A percentile compares a stretch with the other conserved stretches of the same genome.
These are phyloP conservation scores for Cheilosia grossa DNA, from an alignment of 2,888 invertebrate species.

Conservation along the genomic window DNA sequence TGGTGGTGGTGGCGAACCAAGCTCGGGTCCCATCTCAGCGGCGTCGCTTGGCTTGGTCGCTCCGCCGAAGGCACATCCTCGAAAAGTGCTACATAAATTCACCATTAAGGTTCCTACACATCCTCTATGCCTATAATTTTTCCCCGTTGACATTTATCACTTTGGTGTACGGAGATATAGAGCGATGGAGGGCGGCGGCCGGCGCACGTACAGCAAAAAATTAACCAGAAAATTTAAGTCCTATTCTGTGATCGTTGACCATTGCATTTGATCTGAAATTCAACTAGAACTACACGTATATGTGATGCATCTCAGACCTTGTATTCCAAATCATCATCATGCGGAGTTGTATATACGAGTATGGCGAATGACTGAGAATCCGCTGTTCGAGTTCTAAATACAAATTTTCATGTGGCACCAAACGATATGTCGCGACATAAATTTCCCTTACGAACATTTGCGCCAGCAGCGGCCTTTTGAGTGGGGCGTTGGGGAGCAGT, in stretches of 20 bases:
- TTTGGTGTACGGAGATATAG: conserved; percentile 5
- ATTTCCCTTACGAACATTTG: conserved; percentile 53
- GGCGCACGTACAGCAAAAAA: background rate
- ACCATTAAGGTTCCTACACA: conserved; percentile 75
- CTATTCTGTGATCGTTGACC: conserved; percentile 49
- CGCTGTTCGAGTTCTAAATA: conserved; percentile 49
- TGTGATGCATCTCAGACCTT: conserved; percentile 52
- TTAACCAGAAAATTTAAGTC: conserved; percentile 62
- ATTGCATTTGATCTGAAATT: conserved; percentile 64
- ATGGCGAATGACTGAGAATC: conserved; percentile 22
- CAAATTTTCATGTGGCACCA: conserved; percentile 73
- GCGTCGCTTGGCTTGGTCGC: conserved; percentile 13
- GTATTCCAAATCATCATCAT: conserved; percentile 52
- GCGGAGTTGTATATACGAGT: background rate
- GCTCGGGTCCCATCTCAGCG: conserved; percentile 24
- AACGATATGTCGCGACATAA: conserved; percentile 66
- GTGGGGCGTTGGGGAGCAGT: background rate
- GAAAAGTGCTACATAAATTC: conserved; percentile 74
- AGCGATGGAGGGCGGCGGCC: conserved; percentile 4
- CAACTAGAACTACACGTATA: conserved; percentile 41
- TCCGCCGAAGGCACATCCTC: conserved; percentile 62
- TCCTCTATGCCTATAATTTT: conserved; percentile 73
- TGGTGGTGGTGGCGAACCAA: conserved; percentile 54
- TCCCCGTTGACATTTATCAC: conserved; percentile 71
- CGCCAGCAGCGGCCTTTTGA: background rate